A percentile compares a stretch with the other conserved stretches of the same genome.
These are phyloP conservation scores for Napeogenes sylphis DNA, from an alignment of 2,888 invertebrate genomes.

Conservation along the genomic window DNA sequence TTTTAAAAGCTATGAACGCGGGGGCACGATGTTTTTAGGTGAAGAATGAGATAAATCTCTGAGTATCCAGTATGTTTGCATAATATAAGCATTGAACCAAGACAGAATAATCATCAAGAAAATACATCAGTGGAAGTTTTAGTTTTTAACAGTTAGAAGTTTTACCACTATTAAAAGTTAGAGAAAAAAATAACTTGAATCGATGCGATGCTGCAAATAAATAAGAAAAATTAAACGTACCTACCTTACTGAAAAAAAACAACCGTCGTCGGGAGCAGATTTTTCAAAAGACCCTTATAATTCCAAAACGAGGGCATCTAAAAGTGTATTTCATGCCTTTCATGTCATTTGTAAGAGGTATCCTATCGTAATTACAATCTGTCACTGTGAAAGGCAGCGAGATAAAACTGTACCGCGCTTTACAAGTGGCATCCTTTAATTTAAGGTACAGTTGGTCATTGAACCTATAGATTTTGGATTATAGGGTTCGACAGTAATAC, in stretches of 20 bases:
- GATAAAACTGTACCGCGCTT: constrained; percentile 13
- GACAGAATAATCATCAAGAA: no score
- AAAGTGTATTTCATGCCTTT: constrained; percentile 28
- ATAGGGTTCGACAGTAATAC: no score
- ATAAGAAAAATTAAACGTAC: no score
- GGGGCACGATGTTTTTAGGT: constrained; percentile 1
- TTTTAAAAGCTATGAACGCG: not conserved
- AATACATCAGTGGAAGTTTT: no score
- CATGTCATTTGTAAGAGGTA: constrained; percentile 29
- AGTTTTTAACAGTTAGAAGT: not conserved
- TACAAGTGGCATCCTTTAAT: constrained; percentile 12
- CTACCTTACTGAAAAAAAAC: constrained; percentile 11
- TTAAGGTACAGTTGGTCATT: not conserved
- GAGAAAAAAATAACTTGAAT: no score
- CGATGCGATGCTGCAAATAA: no score
- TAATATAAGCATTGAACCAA: no score
- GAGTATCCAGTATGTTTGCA: no score
- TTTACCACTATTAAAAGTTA: no score
- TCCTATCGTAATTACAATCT: constrained; percentile 36
- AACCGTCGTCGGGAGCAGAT: constrained; percentile 15
- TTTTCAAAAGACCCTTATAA: constrained; percentile 18
- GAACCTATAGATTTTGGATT: not conserved
- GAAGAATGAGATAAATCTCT: not conserved
- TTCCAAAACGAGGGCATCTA: constrained; percentile 17
- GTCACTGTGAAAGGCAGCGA: constrained; percentile 26